Percentiles rank a stretch among this genome's conserved stretches.
phyloP scores from a whole-genome alignment of 1,140 invertebrate species.

The Laupala kohalensis region DNA sequence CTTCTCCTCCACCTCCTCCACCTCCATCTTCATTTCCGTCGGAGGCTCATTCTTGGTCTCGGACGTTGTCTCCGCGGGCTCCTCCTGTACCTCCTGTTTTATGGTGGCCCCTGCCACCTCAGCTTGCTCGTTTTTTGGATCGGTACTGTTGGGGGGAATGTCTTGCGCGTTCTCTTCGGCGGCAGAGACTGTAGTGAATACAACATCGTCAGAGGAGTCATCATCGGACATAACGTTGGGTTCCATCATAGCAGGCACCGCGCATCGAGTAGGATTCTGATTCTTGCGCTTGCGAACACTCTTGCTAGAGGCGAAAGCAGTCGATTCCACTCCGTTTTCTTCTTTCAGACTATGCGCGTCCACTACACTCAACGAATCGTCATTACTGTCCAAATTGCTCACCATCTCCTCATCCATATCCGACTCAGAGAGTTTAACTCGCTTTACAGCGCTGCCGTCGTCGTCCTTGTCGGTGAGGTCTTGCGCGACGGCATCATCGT shows the following conservation, averaged over 20 bases:
- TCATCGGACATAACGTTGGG: conserved; percentile 44
- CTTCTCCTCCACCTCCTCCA: conserved; percentile 21
- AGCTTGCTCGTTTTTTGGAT: conserved; percentile 15
- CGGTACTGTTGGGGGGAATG: conserved; percentile 16
- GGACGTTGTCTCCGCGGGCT: background rate
- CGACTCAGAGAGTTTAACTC: too few relatives aligned
- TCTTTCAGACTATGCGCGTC: conserved; percentile 38
- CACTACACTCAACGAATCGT: conserved; percentile 48
- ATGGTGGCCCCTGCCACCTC: background rate
- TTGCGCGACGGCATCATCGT: conserved; percentile 34
- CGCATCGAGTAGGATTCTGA: conserved; percentile 76
- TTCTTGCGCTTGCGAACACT: conserved; percentile 69
- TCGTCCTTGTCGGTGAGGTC: conserved; percentile 29
- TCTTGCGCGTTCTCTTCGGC: background rate
- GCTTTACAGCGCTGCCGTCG: conserved; percentile 32
- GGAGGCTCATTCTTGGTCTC: background rate
- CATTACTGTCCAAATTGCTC: conserved; percentile 58
- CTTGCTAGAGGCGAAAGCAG: conserved; percentile 20
- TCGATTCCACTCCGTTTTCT: conserved; percentile 30
- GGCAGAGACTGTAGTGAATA: conserved; percentile 26
- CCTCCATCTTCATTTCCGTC: conserved; percentile 2
- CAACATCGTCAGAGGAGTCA: conserved; percentile 49
- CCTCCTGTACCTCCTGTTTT: background rate
- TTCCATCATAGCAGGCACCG: conserved; percentile 32
- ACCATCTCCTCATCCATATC: conserved; percentile 43